A percentile compares a stretch with the other conserved stretches of the same genome.
Conservation (phyloP, 2,888 invertebrate genomes). For the Orthosia gothica region DNA sequence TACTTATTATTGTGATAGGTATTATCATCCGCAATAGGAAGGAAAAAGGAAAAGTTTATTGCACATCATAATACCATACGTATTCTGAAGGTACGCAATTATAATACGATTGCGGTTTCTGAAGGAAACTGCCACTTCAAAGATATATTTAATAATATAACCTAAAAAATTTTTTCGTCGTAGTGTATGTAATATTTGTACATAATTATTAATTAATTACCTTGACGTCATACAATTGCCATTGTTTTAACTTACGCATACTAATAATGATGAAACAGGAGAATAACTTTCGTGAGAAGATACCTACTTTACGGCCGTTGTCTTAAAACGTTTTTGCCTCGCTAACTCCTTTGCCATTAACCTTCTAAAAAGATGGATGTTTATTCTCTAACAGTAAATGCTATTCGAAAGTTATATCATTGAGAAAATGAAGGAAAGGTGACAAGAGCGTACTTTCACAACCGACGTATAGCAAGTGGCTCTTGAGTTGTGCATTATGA, state of each 20-base stretch:
- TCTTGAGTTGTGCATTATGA: constrained; percentile 41
- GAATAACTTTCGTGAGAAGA: constrained; percentile 60
- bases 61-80: too few relatives aligned
- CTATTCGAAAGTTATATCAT: constrained; percentile 65
- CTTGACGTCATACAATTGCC: constrained; percentile 20
- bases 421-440: constrained; percentile 63
- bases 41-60: neutral
- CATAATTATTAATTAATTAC: neutral
- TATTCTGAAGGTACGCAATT: neutral
- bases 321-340: neutral
- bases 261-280: constrained; percentile 36
- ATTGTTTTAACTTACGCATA: constrained; percentile 10
- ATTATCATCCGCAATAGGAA: neutral
- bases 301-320: constrained; percentile 1
- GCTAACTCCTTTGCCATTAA: constrained; percentile 33
- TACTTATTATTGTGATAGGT: too few relatives aligned
- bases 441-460: constrained; percentile 66
- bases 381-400: constrained; percentile 41
- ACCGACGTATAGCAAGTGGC: constrained; percentile 56
- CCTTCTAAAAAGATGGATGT: constrained; percentile 29
- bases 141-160: neutral
- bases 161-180: neutral
- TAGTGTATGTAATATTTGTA: neutral
- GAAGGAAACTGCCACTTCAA: neutral
- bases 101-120: too few relatives aligned